Percentiles rank a stretch among this genome's conserved stretches.
Conservation (phyloP, 2,797 vertebrate genomes). For the Sternotherus odoratus region DNA sequence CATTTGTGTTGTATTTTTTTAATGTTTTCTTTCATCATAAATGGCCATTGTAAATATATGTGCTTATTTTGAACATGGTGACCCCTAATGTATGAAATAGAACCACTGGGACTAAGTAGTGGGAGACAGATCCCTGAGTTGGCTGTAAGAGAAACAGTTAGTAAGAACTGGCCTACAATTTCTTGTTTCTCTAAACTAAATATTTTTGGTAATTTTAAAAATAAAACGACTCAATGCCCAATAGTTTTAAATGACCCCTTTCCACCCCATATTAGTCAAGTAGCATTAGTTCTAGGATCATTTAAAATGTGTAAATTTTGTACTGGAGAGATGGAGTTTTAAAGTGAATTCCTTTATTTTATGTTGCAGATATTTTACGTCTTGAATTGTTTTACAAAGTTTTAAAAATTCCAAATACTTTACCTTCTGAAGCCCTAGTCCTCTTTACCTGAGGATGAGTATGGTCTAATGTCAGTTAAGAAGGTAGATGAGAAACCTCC, state of each 20-base stretch:
- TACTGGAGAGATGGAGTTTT: rapidly evolving
- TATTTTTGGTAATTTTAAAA: background rate
- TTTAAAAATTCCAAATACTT: background rate
- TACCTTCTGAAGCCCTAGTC: background rate
- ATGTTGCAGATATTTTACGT: background rate
- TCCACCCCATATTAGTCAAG: background rate
- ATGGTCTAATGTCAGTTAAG: background rate
- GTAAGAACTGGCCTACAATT: background rate
- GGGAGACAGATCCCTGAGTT: background rate
- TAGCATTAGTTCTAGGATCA: background rate
- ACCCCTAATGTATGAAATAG: background rate
- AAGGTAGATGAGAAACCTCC: background rate
- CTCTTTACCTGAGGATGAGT: rapidly evolving
- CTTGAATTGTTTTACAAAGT: background rate
- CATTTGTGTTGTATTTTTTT: background rate
- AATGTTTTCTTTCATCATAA: background rate
- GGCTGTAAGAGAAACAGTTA: background rate
- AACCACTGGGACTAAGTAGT: background rate
- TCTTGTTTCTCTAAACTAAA: background rate
- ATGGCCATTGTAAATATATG: background rate
- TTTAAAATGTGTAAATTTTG: background rate
- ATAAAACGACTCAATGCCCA: background rate
- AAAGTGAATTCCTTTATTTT: background rate
- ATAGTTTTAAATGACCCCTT: background rate
- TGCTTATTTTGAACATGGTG: background rate